Evolutionary conservation across 2,113 vertebrate genomes (phyloP).

Genomic region (Oenanthe oenanthe): DNA sequence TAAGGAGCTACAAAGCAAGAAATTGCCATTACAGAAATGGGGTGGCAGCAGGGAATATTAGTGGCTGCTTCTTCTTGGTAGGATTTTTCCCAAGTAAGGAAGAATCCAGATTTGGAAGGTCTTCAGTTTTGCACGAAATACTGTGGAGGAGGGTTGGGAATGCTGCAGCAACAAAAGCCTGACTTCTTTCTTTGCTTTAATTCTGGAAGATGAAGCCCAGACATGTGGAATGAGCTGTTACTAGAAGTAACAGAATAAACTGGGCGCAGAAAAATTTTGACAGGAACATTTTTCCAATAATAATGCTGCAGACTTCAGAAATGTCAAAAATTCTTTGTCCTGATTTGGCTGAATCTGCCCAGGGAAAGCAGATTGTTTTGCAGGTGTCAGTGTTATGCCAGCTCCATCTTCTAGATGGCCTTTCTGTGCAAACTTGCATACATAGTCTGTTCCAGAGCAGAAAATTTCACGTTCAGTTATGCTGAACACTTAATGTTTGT

Average conservation of each 20-base stretch:
- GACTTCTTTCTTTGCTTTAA: background rate
- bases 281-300: background rate
- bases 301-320: background rate
- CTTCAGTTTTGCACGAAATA: constrained; percentile 32
- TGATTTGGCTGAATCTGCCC: background rate
- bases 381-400: background rate
- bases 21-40: background rate
- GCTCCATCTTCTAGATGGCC: background rate
- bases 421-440: background rate
- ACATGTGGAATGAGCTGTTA: background rate
- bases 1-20: background rate
- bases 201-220: background rate
- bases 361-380: background rate
- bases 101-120: background rate
- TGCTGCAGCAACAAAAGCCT: background rate
- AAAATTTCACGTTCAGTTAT: background rate
- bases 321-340: background rate
- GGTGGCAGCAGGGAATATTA: background rate
- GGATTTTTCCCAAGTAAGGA: background rate
- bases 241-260: background rate
- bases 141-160: background rate
- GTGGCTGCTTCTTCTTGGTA: background rate
- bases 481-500: background rate
- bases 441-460: background rate
- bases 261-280: background rate